phyloP scores from a whole-genome alignment of 2,797 vertebrate genomes.

The Falco berigora region DNA sequence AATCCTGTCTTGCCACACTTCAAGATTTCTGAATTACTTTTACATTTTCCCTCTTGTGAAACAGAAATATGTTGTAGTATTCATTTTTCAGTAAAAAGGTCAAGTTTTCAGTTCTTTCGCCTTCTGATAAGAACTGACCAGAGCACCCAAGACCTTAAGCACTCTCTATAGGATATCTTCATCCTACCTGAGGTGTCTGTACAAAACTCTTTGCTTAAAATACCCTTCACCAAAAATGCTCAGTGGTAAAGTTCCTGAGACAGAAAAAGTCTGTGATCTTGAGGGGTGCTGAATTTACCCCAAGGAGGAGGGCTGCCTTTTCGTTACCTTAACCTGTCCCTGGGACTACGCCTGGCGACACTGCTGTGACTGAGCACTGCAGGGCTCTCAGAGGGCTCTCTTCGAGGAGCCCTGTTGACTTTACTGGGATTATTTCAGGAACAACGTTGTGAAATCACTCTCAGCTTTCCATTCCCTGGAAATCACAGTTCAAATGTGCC shows the following conservation, averaged over 20 bases:
- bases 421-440: slow-evolving; percentile 16
- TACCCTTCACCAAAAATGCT: neutral
- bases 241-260: neutral
- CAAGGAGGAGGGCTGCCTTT: neutral
- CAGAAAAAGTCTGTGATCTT: neutral
- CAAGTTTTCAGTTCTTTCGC: slow-evolving; percentile 12
- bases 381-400: neutral
- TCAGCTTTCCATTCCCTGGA: neutral
- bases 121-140: neutral
- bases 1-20: neutral
- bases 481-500: slow-evolving; percentile 35
- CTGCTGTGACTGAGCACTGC: neutral
- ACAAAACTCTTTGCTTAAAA: neutral
- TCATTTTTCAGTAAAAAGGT: slow-evolving; percentile 46
- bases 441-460: neutral
- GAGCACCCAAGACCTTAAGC: neutral
- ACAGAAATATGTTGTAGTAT: neutral
- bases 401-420: neutral
- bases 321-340: neutral
- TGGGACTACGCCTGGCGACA: neutral
- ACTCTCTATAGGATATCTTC: neutral
- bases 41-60: neutral
- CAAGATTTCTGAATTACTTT: neutral
- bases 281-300: neutral
- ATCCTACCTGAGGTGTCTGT: neutral